Percentiles rank a stretch among this genome's conserved stretches.
phyloP scores from a whole-genome alignment of 2,113 vertebrate genomes.

The Girardinichthys multiradiatus region DNA sequence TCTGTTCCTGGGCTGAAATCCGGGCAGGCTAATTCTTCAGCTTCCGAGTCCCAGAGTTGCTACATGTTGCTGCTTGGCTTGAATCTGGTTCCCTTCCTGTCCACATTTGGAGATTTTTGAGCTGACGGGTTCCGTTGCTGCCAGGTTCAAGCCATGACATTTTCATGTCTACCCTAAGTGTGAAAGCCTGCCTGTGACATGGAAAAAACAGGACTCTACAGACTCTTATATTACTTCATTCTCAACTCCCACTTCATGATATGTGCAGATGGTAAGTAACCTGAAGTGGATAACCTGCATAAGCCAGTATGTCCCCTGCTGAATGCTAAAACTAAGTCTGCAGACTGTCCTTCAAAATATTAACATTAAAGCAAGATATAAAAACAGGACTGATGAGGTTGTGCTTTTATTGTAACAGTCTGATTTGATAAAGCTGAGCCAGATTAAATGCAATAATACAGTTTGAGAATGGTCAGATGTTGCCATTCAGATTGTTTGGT shows the following conservation, averaged over 20 bases:
- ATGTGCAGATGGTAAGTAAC: conserved; percentile 86
- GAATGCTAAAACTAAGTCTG: background rate
- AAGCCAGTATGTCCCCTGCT: background rate
- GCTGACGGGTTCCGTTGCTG: background rate
- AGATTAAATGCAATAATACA: too few relatives aligned
- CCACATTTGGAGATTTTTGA: conserved; percentile 35
- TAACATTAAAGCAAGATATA: background rate
- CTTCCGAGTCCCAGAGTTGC: conserved; percentile 40
- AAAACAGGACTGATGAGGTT: background rate
- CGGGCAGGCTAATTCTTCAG: conserved; percentile 14
- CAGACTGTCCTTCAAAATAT: background rate
- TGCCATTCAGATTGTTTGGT: background rate
- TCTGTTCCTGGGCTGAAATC: conserved; percentile 6
- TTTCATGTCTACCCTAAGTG: conserved; percentile 61
- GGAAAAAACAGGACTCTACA: conserved; percentile 83
- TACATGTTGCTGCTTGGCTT: conserved; percentile 43
- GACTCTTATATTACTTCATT: conserved; percentile 87
- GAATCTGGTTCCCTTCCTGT: background rate
- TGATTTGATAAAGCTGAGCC: background rate
- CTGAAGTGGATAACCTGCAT: background rate
- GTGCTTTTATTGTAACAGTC: background rate
- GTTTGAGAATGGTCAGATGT: background rate
- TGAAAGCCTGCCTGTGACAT: conserved; percentile 84
- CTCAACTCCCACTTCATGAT: conserved; percentile 83
- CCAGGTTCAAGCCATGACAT: conserved; percentile 57